Percentiles rank a stretch among this genome's conserved stretches.
Conservation (phyloP, 2,797 vertebrate species). For the Myripristis jacobus region DNA sequence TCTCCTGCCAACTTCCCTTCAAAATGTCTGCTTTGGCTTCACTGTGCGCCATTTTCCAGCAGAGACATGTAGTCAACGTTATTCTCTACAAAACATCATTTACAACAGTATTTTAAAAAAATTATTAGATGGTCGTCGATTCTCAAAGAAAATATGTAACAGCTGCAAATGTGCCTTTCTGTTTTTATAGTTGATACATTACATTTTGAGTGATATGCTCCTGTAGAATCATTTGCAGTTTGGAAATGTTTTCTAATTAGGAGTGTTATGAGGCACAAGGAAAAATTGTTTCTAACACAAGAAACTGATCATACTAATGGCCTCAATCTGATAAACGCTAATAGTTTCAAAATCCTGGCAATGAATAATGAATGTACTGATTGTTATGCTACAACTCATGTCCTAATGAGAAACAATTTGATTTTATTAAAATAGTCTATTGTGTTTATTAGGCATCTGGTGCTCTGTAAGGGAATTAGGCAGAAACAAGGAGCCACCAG, state of each 20-base stretch:
- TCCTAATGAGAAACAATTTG: constrained; percentile 9
- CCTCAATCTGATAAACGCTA: neutral
- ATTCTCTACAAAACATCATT: neutral
- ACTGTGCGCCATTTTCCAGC: constrained; percentile 48
- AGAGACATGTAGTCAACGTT: constrained; percentile 28
- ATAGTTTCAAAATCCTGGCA: neutral
- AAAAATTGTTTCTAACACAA: too few species aligned
- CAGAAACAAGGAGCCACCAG: too few species aligned
- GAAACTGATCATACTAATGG: neutral
- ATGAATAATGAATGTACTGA: neutral
- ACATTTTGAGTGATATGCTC: neutral
- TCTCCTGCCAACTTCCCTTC: constrained; percentile 65
- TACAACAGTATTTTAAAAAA: neutral
- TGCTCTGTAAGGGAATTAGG: too few species aligned
- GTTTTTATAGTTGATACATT: neutral
- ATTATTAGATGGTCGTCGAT: neutral
- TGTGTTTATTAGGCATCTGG: too few species aligned
- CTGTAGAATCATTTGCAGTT: too few species aligned
- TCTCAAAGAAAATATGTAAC: neutral
- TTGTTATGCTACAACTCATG: neutral
- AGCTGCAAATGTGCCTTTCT: neutral
- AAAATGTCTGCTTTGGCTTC: constrained; percentile 63
- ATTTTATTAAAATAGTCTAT: constrained; percentile 4
- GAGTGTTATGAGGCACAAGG: too few species aligned
- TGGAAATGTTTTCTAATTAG: too few species aligned